Evolutionary conservation across 2,113 vertebrate species (phyloP), one percentile per base, ranked within the genome.

Genomic region (Paradisaea rubra): DNA sequence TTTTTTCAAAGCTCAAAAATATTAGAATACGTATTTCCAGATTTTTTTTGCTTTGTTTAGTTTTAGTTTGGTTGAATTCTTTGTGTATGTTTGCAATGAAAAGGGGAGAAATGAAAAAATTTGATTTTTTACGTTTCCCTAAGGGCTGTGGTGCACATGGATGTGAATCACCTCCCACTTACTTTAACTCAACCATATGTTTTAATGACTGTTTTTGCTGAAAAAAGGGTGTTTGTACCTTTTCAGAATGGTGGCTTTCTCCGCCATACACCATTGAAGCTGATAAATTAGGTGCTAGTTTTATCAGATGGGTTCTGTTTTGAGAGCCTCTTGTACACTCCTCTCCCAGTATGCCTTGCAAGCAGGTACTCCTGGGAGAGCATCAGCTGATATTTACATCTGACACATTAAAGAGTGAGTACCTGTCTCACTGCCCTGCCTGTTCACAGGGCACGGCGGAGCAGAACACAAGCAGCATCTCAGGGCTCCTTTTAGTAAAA

Each of bases 101-200:
- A 76, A 88, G 2, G 16, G 33, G 21, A 82, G 28, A 88, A 90
- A 33, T 24, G 1, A 60, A 37, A 27, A 60, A 18, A 13, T 44
- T 81, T 76, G 31, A 37, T 53, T 47, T 72, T 68, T 83, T 49
- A 47, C 56, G 13, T 86, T 95, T 83, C 33, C n/a, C 25, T 33
- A 19, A 45, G 13, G 30, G 14, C 61, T 8, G 1, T 4, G 2
- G 7, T 33, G 44, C 52, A 49, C 1, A 0, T 44, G 44, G 45
- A 49, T 78, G 44, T 66, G 49, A 88, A 71, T 94, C 27, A 64
- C 28, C 21, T 91, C 20, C 47, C 11, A 15, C 71, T 65, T 63
- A 2, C 4, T 86, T 69, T 74, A 91, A 60, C 41, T 64, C 11
- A 49, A 20, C 9, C 2, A 0, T 68, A 4, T 53, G n/a, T 66